Percentiles rank a stretch among this genome's conserved stretches.
phyloP scores from a whole-genome alignment of 2,797 vertebrate species.

The Dallia pectoralis region DNA sequence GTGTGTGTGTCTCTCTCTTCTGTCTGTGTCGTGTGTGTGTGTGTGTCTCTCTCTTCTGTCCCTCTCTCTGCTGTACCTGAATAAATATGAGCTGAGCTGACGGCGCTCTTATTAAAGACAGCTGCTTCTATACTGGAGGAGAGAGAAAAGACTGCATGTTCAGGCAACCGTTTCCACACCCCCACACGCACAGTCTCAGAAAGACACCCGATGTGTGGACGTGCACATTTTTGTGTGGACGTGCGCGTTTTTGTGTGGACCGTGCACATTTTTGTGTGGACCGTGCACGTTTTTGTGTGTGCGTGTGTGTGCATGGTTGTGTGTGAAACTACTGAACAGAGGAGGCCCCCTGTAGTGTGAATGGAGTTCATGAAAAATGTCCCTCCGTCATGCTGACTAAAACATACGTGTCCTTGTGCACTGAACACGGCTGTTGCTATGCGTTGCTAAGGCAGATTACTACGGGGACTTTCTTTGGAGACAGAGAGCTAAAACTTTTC shows the following conservation, averaged over 20 bases:
- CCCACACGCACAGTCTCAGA: background rate
- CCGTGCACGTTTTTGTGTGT: background rate
- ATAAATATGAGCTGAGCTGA: conserved; percentile 73
- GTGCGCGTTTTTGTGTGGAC: conserved; percentile 3
- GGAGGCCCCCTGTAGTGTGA: conserved; percentile 18
- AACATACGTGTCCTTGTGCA: conserved; percentile 37
- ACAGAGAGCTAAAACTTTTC: background rate
- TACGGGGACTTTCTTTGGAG: background rate
- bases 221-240: conserved; percentile 26
- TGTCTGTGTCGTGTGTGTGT: too few relatives aligned
- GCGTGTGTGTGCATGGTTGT: conserved; percentile 5
- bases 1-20: too few relatives aligned
- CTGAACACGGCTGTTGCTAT: background rate
- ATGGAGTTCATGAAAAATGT: conserved; percentile 41
- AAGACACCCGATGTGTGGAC: conserved; percentile 47
- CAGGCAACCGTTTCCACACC: conserved; percentile 47
- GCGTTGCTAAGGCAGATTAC: background rate
- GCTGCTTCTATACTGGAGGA: conserved; percentile 66
- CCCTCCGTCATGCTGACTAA: conserved; percentile 46
- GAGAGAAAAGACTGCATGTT: conserved; percentile 57
- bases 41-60: conserved; percentile 60
- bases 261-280: background rate
- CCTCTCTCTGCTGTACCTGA: conserved; percentile 71
- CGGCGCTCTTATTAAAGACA: conserved; percentile 74
- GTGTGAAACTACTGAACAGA: background rate